Base-by-base conservation (phyloP, 2,113 vertebrate species). In the Daphoenositta chrysoptera region DNA sequence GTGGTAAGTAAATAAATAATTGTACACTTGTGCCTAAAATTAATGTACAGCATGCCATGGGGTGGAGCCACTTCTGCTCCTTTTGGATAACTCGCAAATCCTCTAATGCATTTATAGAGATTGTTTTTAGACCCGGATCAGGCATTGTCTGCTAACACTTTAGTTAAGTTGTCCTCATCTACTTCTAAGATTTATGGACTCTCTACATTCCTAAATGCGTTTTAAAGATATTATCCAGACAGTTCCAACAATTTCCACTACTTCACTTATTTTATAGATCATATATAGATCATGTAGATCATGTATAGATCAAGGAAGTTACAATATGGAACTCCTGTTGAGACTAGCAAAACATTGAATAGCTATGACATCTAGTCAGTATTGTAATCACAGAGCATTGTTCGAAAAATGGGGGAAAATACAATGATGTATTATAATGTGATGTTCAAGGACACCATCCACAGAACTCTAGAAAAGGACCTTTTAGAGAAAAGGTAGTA, bases 1-100 rank as follows among this genome's bases (percentile, higher is more conserved):
- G 5, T 33, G 87, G 89, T 96, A 92, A 95, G 93, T 95, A 89
- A 80, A 80, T 70, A 69, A 71, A 60, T 64, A n/a, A 48, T 57
- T 89, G 28, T 65, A 69, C 8, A 26, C 5, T 58, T 68, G 6
- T 57, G 14, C 33, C 37, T 91, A 80, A 73, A 76, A 40, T 56
- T 56, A 48, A n/a, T 65, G 22, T 76, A 26, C 20, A 57, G 17
- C 7, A 20, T 65, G n/a, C 1, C 15, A 42, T 22, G 19, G 33
- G 37, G 15, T 53, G 33, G 15, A 87, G 20, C 12, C 5, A 11
- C 4, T 71, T 65, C 28, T 87, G 6, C 48, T 87, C 12, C 12
- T 84, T 58, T 79, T 60, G 45, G 18, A 54, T n/a, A 68, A n/a
- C 61, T 69, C 69, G 7, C 2, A 76, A 37, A 65, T 61, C 22